Conservation (phyloP, 2,113 vertebrate genomes). For the Numida meleagris region DNA sequence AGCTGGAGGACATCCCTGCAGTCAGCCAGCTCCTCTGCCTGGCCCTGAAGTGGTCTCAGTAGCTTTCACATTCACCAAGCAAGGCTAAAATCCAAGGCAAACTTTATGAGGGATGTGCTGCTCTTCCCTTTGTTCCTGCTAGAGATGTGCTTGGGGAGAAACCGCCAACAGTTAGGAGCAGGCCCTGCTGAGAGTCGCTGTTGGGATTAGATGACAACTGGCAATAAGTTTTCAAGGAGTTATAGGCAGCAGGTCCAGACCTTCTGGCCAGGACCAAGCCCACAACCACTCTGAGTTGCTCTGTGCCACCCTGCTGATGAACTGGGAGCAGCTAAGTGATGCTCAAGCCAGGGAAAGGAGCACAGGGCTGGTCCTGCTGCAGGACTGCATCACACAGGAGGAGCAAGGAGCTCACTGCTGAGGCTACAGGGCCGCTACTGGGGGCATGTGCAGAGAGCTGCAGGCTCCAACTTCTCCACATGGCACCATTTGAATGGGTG, state of each 20-base stretch:
- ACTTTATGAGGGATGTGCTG: accelerated
- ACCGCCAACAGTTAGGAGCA: not conserved
- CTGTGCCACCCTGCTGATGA: not conserved
- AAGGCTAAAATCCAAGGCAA: not conserved
- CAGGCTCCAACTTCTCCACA: not conserved
- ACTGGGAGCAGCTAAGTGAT: not conserved
- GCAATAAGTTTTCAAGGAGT: not conserved
- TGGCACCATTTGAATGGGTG: not conserved
- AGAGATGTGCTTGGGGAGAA: not conserved
- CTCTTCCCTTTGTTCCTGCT: not conserved
- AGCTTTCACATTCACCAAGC: accelerated
- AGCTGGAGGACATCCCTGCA: not conserved
- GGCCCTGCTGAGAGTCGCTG: not conserved
- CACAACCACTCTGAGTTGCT: not conserved
- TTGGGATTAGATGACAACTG: not conserved
- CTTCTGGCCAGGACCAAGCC: not conserved
- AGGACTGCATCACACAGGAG: not conserved
- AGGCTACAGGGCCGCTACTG: not conserved
- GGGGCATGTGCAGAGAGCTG: accelerated
- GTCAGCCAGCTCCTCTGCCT: not conserved
- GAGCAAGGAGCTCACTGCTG: not conserved
- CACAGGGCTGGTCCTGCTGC: too few relatives aligned
- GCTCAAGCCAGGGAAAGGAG: not conserved
- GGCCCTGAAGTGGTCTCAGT: not conserved
- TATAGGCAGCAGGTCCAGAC: not conserved